Conservation (phyloP, 2,888 invertebrate species). For the Cynaeus angustus region DNA sequence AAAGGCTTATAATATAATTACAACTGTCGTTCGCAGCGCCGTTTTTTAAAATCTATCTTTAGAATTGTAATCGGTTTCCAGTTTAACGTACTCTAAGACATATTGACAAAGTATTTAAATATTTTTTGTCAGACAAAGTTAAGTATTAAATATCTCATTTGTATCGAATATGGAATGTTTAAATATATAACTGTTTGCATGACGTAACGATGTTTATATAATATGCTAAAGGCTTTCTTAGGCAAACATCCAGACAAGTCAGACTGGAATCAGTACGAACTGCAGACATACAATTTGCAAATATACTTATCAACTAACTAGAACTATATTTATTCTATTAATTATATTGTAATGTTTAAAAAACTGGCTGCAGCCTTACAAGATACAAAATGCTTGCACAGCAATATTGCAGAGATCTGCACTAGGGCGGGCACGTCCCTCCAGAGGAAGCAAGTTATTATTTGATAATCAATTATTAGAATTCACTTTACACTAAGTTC, state of each 20-base stretch:
- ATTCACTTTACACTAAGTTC: constrained; percentile 57
- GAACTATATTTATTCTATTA: constrained; percentile 58
- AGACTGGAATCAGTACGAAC: constrained; percentile 68
- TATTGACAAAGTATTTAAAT: constrained; percentile 69
- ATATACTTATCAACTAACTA: constrained; percentile 67
- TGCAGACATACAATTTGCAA: constrained; percentile 67
- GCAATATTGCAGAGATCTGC: constrained; percentile 56
- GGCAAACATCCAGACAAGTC: constrained; percentile 69
- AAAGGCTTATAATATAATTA: constrained; percentile 70
- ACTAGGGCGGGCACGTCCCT: constrained; percentile 59
- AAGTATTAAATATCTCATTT: constrained; percentile 58
- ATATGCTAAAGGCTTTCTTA: constrained; percentile 71
- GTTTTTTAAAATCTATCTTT: constrained; percentile 67
- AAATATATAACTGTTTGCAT: constrained; percentile 65
- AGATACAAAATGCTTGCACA: constrained; percentile 64
- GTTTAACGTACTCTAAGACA: constrained; percentile 61
- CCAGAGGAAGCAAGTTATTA: constrained; percentile 67
- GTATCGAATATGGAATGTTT: constrained; percentile 67
- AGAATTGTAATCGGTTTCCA: constrained; percentile 69
- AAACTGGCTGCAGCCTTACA: constrained; percentile 68
- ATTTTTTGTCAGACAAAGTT: constrained; percentile 57
- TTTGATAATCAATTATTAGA: constrained; percentile 55
- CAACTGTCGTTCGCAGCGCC: constrained; percentile 69
- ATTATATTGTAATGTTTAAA: constrained; percentile 62
- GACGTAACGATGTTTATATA: constrained; percentile 66